A percentile compares a stretch with the other conserved stretches of the same genome.
Evolutionary conservation across 2,113 vertebrate genomes (phyloP).

Genomic region (Colaptes auratus): DNA sequence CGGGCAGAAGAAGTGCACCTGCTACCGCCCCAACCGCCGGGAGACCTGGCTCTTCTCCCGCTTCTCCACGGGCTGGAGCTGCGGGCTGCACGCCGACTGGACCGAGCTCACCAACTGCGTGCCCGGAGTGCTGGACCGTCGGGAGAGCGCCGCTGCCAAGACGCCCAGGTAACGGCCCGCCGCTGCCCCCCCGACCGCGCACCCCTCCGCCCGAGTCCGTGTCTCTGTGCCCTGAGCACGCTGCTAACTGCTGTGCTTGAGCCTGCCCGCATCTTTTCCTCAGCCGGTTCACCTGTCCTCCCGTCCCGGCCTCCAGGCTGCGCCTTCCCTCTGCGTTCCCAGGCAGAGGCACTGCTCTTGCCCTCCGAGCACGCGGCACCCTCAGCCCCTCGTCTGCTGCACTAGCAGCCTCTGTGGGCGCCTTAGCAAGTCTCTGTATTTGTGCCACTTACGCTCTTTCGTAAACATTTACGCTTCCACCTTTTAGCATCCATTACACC

Average conservation of each 20-base stretch:
- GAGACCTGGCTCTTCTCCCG: slow-evolving; percentile 98
- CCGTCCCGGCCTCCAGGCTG: background rate
- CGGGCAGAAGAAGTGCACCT: slow-evolving; percentile 99
- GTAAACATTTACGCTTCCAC: background rate
- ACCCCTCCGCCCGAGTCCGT: background rate
- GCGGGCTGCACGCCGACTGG: slow-evolving; percentile 99
- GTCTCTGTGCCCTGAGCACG: background rate
- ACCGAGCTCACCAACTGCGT: slow-evolving; percentile 98
- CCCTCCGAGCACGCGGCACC: accelerated
- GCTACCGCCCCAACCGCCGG: slow-evolving; percentile 94
- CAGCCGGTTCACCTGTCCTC: background rate
- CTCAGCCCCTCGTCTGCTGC: background rate
- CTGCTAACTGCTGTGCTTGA: background rate
- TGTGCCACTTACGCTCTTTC: background rate
- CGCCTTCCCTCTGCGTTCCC: background rate
- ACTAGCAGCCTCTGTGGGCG: background rate
- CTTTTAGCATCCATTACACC: background rate
- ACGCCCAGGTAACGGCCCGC: slow-evolving; percentile 80
- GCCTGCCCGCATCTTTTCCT: background rate
- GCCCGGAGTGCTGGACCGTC: slow-evolving; percentile 94
- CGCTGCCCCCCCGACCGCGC: background rate
- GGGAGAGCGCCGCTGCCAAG: slow-evolving; percentile 84
- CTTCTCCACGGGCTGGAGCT: slow-evolving; percentile 99
- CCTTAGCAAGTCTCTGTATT: accelerated
- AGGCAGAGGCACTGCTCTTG: background rate